These are phyloP conservation scores for Eurystomus gularis DNA, from an alignment of 2,113 vertebrate genomes.

Conservation along the genomic window DNA sequence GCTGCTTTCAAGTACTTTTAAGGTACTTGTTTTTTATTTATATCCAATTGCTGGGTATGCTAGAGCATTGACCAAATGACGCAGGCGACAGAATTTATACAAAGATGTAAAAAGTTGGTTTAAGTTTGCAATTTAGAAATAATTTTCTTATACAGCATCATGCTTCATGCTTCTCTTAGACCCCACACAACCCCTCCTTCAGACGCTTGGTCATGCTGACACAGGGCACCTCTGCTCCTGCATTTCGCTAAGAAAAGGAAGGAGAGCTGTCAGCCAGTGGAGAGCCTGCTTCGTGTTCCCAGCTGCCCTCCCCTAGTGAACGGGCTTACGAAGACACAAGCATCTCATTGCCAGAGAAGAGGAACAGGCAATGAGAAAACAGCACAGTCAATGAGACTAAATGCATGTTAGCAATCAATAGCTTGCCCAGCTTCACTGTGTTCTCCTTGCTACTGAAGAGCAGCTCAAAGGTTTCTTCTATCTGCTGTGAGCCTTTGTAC, in stretches of 20 bases:
- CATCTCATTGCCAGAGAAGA: background rate
- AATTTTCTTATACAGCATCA: background rate
- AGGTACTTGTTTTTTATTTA: background rate
- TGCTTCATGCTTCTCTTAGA: rapidly evolving
- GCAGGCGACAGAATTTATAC: background rate
- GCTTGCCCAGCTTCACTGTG: background rate
- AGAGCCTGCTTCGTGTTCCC: rapidly evolving
- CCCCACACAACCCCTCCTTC: background rate
- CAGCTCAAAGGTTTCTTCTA: background rate
- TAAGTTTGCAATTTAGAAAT: background rate
- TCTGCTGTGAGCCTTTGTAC: background rate
- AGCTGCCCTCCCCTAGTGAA: background rate
- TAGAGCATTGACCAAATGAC: background rate
- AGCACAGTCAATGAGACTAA: background rate
- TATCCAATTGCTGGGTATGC: background rate
- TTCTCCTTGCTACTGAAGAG: background rate
- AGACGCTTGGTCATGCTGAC: background rate
- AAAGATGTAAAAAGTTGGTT: background rate
- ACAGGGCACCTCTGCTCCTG: background rate
- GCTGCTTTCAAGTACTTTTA: background rate
- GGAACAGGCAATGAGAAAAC: background rate
- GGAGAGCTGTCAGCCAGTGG: no score
- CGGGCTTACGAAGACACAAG: rapidly evolving
- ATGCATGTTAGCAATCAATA: background rate
- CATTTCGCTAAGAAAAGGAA: background rate